These are phyloP conservation scores for Heliconius erato DNA, from an alignment of 2,888 invertebrate species.

Conservation along the genomic window DNA sequence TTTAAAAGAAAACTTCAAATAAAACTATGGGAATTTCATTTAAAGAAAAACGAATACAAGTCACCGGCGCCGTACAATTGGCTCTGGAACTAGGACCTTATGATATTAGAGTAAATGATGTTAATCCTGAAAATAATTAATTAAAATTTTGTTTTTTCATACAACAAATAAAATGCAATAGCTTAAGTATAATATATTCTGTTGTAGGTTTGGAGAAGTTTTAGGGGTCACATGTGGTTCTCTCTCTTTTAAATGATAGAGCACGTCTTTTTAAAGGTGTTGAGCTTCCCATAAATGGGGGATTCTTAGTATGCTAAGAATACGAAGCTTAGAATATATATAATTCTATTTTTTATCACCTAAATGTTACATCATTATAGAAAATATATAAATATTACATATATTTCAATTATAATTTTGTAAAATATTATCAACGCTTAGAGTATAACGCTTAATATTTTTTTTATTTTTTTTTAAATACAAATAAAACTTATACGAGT, in stretches of 20 bases:
- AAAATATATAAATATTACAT: neutral
- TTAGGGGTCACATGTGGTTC: slow-evolving; percentile 92
- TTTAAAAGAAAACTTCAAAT: neutral
- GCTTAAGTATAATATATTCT: too few relatives aligned
- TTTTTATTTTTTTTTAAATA: neutral
- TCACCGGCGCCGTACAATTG: slow-evolving; percentile 95
- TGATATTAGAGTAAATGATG: slow-evolving; percentile 94
- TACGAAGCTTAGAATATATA: too few relatives aligned
- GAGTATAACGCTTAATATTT: neutral
- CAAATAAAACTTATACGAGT: neutral
- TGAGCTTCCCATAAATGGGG: slow-evolving; percentile 93
- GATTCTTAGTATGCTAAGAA: slow-evolving; percentile 81
- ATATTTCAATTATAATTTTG: too few relatives aligned
- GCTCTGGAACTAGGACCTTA: slow-evolving; percentile 94
- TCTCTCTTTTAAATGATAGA: slow-evolving; percentile 89
- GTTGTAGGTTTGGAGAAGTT: slow-evolving; percentile 89
- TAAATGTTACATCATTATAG: neutral
- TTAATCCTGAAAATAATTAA: slow-evolving; percentile 88
- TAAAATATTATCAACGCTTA: too few relatives aligned
- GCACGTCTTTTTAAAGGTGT: slow-evolving; percentile 88
- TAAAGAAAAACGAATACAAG: slow-evolving; percentile 91
- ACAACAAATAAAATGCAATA: too few relatives aligned
- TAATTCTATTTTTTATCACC: too few relatives aligned
- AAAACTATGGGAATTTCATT: slow-evolving; percentile 88
- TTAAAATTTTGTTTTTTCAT: too few relatives aligned